Conservation (phyloP, 1,140 invertebrate genomes). For the Drosophila sp. region DNA sequence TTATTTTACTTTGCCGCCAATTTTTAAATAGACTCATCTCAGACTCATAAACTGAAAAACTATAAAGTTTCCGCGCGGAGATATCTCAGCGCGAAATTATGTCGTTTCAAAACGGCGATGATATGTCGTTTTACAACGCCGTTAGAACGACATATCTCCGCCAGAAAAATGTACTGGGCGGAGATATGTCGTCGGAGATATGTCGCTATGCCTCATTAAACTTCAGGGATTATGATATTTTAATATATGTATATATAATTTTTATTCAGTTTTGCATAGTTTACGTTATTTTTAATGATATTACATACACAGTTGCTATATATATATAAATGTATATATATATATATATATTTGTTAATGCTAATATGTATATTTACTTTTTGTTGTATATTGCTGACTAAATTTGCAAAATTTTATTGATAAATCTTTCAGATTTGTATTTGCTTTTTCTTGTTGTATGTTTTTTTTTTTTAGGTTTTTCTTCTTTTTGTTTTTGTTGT, state of each 20-base stretch:
- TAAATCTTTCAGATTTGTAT: slow-evolving; percentile 77
- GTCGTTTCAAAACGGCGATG: too few relatives aligned
- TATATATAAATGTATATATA: neutral
- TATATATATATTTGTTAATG: slow-evolving; percentile 37
- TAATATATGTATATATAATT: slow-evolving; percentile 32
- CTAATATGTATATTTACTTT: slow-evolving; percentile 50
- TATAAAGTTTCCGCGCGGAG: too few relatives aligned
- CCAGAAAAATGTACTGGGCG: too few relatives aligned
- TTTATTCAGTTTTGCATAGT: slow-evolving; percentile 45
- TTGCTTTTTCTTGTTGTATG: slow-evolving; percentile 25
- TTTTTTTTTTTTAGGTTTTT: neutral
- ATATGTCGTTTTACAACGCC: too few relatives aligned
- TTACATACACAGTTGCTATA: slow-evolving; percentile 38
- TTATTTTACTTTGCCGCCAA: neutral
- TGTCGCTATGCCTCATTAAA: too few relatives aligned
- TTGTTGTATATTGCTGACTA: slow-evolving; percentile 66
- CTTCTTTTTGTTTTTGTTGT: slow-evolving; percentile 9
- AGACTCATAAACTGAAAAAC: too few relatives aligned
- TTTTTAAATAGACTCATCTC: too few relatives aligned
- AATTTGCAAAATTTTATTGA: slow-evolving; percentile 44
- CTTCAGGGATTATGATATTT: neutral
- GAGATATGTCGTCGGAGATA: too few relatives aligned
- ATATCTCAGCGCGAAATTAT: too few relatives aligned
- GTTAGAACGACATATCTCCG: too few relatives aligned
- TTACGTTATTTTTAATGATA: slow-evolving; percentile 30